phyloP scores from a whole-genome alignment of 92 coral and sea anemone species.

The Heliopora coerulea region DNA sequence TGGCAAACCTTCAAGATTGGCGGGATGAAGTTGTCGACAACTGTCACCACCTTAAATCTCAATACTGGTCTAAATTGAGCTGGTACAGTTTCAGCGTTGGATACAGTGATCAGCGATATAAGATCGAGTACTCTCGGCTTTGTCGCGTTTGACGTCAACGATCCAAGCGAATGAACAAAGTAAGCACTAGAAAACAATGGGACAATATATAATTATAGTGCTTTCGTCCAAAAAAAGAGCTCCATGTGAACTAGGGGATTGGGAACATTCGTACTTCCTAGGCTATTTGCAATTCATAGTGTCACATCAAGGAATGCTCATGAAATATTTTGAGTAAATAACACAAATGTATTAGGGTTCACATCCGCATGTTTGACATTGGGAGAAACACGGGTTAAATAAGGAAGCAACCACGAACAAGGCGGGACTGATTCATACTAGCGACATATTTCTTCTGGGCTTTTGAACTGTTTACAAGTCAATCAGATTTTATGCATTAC shows the following conservation, averaged over 20 bases:
- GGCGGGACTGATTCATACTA: too few species aligned
- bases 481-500: too few species aligned
- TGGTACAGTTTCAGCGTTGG: too few species aligned
- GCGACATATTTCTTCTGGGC: too few species aligned
- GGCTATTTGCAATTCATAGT: background rate
- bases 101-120: background rate
- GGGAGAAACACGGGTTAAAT: too few species aligned
- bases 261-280: background rate
- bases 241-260: background rate
- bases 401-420: too few species aligned
- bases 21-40: too few species aligned
- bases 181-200: conserved; percentile 32
- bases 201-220: conserved; percentile 35
- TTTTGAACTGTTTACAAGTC: too few species aligned
- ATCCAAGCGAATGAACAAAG: conserved; percentile 16
- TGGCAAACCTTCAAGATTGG: too few species aligned
- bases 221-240: conserved; percentile 1
- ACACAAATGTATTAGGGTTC: conserved; percentile 38
- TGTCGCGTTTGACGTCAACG: conserved; percentile 30
- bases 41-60: too few species aligned
- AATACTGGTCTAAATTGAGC: too few species aligned
- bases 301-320: conserved; percentile 14
- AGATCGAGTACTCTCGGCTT: background rate
- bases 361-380: conserved; percentile 36
- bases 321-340: conserved; percentile 41